Percentiles rank a stretch among this genome's conserved stretches.
These are phyloP conservation scores for Habroteleia sp. DNA, from an alignment of 2,888 invertebrate genomes.

Conservation along the genomic window DNA sequence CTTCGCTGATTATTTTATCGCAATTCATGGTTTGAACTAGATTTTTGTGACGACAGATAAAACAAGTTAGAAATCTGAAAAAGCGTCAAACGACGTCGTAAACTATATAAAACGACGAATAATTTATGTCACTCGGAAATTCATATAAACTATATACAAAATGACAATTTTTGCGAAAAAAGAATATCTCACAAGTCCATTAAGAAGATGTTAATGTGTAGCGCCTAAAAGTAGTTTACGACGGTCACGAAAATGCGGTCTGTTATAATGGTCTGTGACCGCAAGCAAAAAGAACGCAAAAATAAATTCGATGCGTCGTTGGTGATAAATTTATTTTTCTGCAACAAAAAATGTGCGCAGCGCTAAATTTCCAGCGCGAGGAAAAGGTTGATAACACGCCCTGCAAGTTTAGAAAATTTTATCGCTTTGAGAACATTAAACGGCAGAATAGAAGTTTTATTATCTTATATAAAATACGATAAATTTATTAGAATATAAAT, in stretches of 20 bases:
- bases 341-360: constrained; percentile 47
- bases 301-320: constrained; percentile 45
- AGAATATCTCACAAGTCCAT: constrained; percentile 57
- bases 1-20: not conserved
- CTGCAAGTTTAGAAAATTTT: constrained; percentile 51
- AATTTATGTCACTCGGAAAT: constrained; percentile 21
- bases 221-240: constrained; percentile 59
- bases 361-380: constrained; percentile 43
- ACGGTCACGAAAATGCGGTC: constrained; percentile 56
- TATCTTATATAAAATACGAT: constrained; percentile 60
- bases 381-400: constrained; percentile 47
- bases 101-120: constrained; percentile 11
- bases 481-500: constrained; percentile 43
- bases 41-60: constrained; percentile 18
- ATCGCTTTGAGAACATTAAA: constrained; percentile 42
- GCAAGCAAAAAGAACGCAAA: constrained; percentile 23
- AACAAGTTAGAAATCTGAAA: not conserved
- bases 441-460: constrained; percentile 48
- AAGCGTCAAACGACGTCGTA: constrained; percentile 3
- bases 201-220: constrained; percentile 55
- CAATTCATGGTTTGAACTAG: constrained; percentile 18
- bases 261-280: constrained; percentile 14
- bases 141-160: no score
- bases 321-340: constrained; percentile 60
- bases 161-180: constrained; percentile 35